Evolutionary conservation across 2,888 invertebrate genomes (phyloP), one percentile per base, ranked within the genome.

Genomic region (Drosophila kuntzei): DNA sequence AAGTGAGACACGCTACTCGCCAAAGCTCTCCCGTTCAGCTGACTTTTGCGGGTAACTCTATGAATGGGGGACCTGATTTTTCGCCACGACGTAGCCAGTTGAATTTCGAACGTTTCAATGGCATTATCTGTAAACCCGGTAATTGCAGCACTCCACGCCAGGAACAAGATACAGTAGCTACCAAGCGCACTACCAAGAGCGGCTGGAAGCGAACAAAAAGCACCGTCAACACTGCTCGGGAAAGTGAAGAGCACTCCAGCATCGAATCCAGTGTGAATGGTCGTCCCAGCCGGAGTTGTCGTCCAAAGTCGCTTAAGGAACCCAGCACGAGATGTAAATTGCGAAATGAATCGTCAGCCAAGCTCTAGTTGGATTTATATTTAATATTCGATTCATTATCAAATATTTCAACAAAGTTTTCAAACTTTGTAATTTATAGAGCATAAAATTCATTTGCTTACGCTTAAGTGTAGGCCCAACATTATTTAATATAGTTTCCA

Each of bases 261-360:
- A 20, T 0, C 1, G 58, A 76, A 0, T n/a, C n/a, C 8, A 63
- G 50, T 14, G 1, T 20, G 2, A 29, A 5, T 3, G 27, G 43
- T 2, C 76, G 85, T 2, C 66, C 71, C 1, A 65, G 47, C 7
- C 77, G 81, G 0, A 47, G 18, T 7, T 81, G 81, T 51, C 71
- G 65, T 0, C 81, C 85, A 0, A 50, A 37, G 2, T 61, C 74
- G 2, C 61, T 84, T 0, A 67, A 58, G 41, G 81, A 84, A 59
- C 39, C 67, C 1, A 74, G 1, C 20, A 0, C 27, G 0, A 39
- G 0, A 12, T 0, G 0, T 0, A 80, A 79, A 37, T 0, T 80
- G 41, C 71, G 78, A 5, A 71, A 68, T 37, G 44, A 64, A 14
- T 18, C 12, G n/a, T 11, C 43, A 0, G 2, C 18, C 11, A 53